Evolutionary conservation across 2,797 vertebrate genomes (phyloP).

Genomic region (Pogonophryne albipinna): DNA sequence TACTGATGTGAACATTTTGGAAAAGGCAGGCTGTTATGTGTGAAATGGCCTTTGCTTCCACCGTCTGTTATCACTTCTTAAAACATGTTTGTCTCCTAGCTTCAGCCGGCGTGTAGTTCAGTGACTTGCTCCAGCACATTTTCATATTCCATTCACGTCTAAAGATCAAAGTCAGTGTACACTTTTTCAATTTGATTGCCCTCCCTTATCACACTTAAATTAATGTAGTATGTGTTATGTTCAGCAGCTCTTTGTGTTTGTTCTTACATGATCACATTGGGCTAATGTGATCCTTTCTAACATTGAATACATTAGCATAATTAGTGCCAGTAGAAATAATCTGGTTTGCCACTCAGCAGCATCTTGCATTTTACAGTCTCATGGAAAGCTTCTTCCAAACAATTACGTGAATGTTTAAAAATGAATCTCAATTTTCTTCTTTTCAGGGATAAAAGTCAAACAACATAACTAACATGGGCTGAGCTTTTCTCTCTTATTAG

Average conservation of each 20-base stretch:
- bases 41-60: conserved; percentile 34
- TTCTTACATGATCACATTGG: conserved; percentile 3
- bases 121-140: conserved; percentile 4
- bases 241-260: conserved; percentile 45
- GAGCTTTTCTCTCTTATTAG: not conserved
- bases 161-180: conserved; percentile 45
- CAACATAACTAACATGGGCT: not conserved
- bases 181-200: conserved; percentile 27
- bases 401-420: not conserved
- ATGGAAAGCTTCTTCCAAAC: not conserved
- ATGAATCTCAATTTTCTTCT: not conserved
- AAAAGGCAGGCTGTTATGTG: conserved; percentile 33
- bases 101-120: not conserved
- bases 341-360: conserved; percentile 8
- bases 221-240: conserved; percentile 21
- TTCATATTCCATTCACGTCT: conserved; percentile 28
- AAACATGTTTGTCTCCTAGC: conserved; percentile 21
- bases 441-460: not conserved
- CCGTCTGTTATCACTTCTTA: conserved; percentile 33
- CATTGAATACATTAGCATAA: conserved; percentile 59
- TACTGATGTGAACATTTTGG: conserved; percentile 27
- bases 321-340: conserved; percentile 34
- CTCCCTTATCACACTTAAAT: conserved; percentile 28
- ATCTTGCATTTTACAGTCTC: conserved; percentile 9
- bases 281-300: conserved; percentile 47